These are phyloP conservation scores for Lacanobia oleracea DNA, from an alignment of 2,888 invertebrate genomes.

Conservation along the genomic window DNA sequence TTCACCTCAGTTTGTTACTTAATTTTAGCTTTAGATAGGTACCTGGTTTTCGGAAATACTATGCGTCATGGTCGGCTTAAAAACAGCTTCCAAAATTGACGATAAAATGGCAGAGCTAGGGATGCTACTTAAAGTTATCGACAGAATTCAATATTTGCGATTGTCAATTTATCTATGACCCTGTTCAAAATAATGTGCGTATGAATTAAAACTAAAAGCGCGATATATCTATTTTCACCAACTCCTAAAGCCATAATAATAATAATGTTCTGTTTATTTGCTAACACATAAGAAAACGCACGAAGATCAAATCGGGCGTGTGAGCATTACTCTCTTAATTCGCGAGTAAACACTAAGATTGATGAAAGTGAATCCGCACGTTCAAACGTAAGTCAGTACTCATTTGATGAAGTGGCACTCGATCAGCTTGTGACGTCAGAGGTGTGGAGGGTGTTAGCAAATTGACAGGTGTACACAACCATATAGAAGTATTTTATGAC, in stretches of 20 bases:
- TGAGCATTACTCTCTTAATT: constrained; percentile 48
- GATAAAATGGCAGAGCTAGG: constrained; percentile 11
- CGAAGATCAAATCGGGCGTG: constrained; percentile 50
- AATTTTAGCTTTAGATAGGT: constrained; percentile 2
- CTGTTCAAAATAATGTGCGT: not conserved
- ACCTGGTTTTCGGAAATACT: not conserved
- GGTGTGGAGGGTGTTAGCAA: constrained; percentile 23
- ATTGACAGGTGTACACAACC: constrained; percentile 38
- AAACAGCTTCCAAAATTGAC: not conserved
- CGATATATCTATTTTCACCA: not conserved
- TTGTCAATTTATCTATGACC: not conserved
- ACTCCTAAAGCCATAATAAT: not conserved
- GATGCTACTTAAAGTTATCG: constrained; percentile 12
- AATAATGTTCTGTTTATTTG: constrained; percentile 23
- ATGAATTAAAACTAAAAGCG: not conserved
- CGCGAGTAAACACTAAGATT: constrained; percentile 57
- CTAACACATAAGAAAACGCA: constrained; percentile 23
- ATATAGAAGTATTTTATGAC: constrained; percentile 5
- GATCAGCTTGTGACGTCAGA: constrained; percentile 26
- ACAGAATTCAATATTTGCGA: not conserved
- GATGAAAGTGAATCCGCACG: constrained; percentile 48
- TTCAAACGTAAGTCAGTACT: constrained; percentile 24
- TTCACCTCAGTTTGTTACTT: not conserved
- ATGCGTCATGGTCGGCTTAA: not conserved
- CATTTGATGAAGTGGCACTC: constrained; percentile 42